Conservation (phyloP, 23 tunicate genomes). For the Aplidium turbinatum region DNA sequence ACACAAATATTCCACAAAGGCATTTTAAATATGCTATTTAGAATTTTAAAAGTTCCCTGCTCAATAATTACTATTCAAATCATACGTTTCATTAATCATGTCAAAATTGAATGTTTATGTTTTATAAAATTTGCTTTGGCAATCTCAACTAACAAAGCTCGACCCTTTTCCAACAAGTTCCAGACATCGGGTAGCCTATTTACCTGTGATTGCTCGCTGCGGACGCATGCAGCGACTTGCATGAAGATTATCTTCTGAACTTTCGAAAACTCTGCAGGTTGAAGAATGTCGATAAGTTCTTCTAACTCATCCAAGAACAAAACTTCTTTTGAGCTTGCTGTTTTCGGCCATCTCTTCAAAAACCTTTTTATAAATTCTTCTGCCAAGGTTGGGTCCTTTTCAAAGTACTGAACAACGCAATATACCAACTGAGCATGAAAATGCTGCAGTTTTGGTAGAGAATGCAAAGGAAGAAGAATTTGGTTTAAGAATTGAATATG, state of each 20-base stretch:
- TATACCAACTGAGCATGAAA: slow-evolving; percentile 90
- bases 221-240: slow-evolving; percentile 62
- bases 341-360: slow-evolving; percentile 64
- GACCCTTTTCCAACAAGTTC: no score
- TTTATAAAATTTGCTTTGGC: no score
- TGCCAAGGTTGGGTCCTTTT: slow-evolving; percentile 61
- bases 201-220: slow-evolving; percentile 82
- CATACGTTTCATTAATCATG: no score
- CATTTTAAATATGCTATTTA: no score
- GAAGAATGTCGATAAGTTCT: slow-evolving; percentile 81
- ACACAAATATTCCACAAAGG: no score
- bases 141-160: no score
- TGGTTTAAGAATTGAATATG: slow-evolving; percentile 58
- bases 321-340: slow-evolving; percentile 54
- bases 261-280: slow-evolving; percentile 65
- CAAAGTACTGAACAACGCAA: slow-evolving; percentile 83
- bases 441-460: slow-evolving; percentile 30
- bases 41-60: no score
- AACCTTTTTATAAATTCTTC: slow-evolving; percentile 21
- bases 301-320: slow-evolving; percentile 92
- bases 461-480: slow-evolving; percentile 73
- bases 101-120: no score
- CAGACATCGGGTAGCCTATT: no score
- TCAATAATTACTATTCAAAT: no score
- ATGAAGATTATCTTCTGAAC: slow-evolving; percentile 32